Evolutionary conservation across 2,797 vertebrate genomes (phyloP).

Genomic region (Muscicapa striata): DNA sequence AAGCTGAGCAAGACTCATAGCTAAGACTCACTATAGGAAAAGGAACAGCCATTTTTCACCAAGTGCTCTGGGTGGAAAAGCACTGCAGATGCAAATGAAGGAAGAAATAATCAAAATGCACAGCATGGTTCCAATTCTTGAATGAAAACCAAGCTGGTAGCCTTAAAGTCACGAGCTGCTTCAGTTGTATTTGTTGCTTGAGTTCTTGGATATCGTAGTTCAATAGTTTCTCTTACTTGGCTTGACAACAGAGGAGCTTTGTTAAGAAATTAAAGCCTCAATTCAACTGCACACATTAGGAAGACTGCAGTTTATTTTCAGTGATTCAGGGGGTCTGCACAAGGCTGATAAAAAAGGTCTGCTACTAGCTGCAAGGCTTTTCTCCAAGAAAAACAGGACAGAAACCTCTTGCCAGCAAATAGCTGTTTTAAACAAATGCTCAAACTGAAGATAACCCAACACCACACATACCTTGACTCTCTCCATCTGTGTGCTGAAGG

Average conservation of each 20-base stretch:
- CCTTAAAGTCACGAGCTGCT: constrained; percentile 20
- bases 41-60: background rate
- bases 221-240: constrained; percentile 29
- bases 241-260: constrained; percentile 28
- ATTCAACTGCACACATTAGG: background rate
- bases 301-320: constrained; percentile 14
- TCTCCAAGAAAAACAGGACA: background rate
- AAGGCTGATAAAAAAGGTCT: background rate
- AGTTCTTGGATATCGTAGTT: constrained; percentile 7
- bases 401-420: background rate
- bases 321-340: background rate
- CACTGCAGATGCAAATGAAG: background rate
- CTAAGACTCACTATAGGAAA: background rate
- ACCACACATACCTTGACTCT: constrained; percentile 86
- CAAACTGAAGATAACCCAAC: background rate
- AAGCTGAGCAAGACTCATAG: background rate
- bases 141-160: constrained; percentile 2
- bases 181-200: background rate
- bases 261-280: constrained; percentile 15
- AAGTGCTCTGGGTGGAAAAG: background rate
- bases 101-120: constrained; percentile 8
- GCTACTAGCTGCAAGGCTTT: background rate
- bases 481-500: constrained; percentile 98
- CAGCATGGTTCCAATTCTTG: background rate
- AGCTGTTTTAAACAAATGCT: background rate